phyloP scores from a whole-genome alignment of 2,888 invertebrate genomes.

The Dorcus parallelipipedus region DNA sequence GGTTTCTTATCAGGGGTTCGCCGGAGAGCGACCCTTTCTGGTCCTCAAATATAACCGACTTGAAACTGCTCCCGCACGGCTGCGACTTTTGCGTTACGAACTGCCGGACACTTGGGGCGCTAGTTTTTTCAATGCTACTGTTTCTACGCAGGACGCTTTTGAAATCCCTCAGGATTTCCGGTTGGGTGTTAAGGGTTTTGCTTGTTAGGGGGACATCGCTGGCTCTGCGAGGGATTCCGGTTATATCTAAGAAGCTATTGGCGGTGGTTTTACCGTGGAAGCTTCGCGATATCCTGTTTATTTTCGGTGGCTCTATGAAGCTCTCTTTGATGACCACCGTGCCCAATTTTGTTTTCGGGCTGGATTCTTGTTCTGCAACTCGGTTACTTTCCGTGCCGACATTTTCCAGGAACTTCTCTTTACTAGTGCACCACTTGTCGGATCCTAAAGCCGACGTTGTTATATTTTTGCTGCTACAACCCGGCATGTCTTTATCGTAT shows the following conservation, averaged over 20 bases:
- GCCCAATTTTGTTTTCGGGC: conserved; percentile 28
- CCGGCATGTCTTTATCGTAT: conserved; percentile 33
- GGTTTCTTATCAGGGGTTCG: conserved; percentile 27
- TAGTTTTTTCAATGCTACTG: conserved; percentile 20
- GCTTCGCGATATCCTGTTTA: conserved; percentile 48
- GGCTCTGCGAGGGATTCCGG: conserved; percentile 35
- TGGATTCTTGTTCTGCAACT: conserved; percentile 2
- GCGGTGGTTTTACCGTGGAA: conserved; percentile 43
- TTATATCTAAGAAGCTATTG: conserved; percentile 31
- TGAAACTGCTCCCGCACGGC: conserved; percentile 29
- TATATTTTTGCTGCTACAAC: conserved; percentile 27
- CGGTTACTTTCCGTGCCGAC: conserved; percentile 7
- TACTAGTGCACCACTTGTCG: conserved; percentile 42
- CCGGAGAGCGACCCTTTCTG: conserved; percentile 36
- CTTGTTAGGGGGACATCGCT: conserved; percentile 36
- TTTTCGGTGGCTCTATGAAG: conserved; percentile 52
- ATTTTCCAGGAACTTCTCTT: conserved; percentile 42
- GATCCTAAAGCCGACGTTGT: conserved; percentile 18
- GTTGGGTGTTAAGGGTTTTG: conserved; percentile 22
- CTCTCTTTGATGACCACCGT: conserved; percentile 52
- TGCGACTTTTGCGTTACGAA: conserved; percentile 40
- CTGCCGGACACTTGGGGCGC: conserved; percentile 17
- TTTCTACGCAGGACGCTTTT: conserved; percentile 18
- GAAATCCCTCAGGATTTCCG: conserved; percentile 11
- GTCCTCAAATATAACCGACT: neutral